Base-by-base conservation (phyloP, 2,113 vertebrate genomes). In the Onychostoma macrolepis region DNA sequence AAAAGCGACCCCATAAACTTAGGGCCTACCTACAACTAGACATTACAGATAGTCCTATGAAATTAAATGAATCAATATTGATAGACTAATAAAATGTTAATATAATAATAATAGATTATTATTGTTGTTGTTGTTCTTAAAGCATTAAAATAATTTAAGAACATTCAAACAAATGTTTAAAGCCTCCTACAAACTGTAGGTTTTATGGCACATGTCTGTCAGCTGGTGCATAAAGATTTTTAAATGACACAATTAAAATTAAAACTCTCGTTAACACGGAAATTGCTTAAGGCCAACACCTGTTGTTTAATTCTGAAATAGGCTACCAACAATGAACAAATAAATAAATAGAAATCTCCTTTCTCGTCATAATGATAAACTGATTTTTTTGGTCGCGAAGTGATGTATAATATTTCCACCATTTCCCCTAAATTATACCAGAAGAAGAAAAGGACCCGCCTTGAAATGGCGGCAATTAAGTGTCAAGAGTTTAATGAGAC, bases 401-500 rank as follows among this genome's bases (percentile, higher is more conserved):
- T 41, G 17, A 86, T 79, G n/a, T 36, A 45, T 36, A 86, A 90
- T 91, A 87, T 92, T 92, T 94, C 93, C 92, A 94, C 92, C 93
- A 94, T 96, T 95, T 95, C 90, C 92, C 93, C 93, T 92, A 94
- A 95, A 95, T 95, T 92, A 92, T 90, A 71, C 43, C 65, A 81
- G 90, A 86, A 86, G 90, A 91, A 90, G 90, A 92, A 94, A 93
- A 93, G 90, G 88, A 92, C 88, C 84, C 61, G 90, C 90, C 88
- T 89, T 87, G 92, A 94, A 94, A 91, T 90, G 90, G 91, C 92
- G 88, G 94, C 93, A 96, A 96, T 97, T 96, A 96, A 94, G 93
- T 89, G 93, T 96, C 91, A 92, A 97, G 95, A 93, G 94, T 93
- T 95, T 95, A 95, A 96, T 96, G 95, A 96, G 96, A 94, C 94